phyloP scores from a whole-genome alignment of 2,797 vertebrate genomes.

The Pantherophis alleghaniensis region DNA sequence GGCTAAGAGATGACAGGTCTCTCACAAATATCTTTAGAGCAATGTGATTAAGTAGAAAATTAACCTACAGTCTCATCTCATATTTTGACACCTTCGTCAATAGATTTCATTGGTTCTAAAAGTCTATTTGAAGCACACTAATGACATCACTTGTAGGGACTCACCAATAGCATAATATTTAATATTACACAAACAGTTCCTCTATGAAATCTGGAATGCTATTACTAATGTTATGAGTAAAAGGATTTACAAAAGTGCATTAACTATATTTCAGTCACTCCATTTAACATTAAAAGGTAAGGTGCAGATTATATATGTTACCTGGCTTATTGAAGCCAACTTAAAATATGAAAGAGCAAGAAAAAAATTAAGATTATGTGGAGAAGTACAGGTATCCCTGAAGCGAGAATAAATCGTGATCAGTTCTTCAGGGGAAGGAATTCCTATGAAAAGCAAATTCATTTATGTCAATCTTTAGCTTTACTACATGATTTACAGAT shows the following conservation, averaged over 20 bases:
- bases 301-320: constrained; percentile 50
- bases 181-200: background rate
- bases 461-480: background rate
- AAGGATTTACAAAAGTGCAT: background rate
- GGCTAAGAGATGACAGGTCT: background rate
- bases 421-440: constrained; percentile 80
- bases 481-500: background rate
- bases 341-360: constrained; percentile 88
- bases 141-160: background rate
- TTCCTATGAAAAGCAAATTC: constrained; percentile 67
- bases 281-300: background rate
- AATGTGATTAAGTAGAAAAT: background rate
- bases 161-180: background rate
- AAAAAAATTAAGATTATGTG: constrained; percentile 85
- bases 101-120: background rate
- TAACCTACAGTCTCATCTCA: background rate
- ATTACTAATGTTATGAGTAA: background rate
- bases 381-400: constrained; percentile 65
- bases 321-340: constrained; percentile 87
- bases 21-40: background rate
- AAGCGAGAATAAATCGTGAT: constrained; percentile 80
- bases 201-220: background rate
- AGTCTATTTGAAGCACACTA: background rate
- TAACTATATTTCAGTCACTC: background rate
- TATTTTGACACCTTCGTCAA: background rate